Percentiles rank a stretch among this genome's conserved stretches.
Evolutionary conservation across 1,140 invertebrate genomes (phyloP).

Genomic region (Bicyclus anynana): DNA sequence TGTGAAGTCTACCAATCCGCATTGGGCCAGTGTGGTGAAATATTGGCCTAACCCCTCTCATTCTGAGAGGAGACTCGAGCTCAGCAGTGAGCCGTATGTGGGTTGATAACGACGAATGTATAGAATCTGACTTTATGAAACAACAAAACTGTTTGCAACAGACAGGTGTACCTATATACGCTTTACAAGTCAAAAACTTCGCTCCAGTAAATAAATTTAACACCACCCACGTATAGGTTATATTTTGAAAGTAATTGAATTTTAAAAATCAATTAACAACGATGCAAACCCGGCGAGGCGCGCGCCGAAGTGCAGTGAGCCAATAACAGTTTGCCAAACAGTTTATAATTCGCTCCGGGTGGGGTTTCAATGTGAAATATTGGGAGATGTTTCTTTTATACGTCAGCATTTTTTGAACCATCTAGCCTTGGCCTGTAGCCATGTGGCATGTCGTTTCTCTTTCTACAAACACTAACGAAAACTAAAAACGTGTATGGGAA

Average conservation of each 20-base stretch:
- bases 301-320: neutral
- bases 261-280: conserved; percentile 7
- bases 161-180: neutral
- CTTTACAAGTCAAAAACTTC: neutral
- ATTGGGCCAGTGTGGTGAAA: no score
- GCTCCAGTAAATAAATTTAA: neutral
- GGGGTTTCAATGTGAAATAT: neutral
- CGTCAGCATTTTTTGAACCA: neutral
- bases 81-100: no score
- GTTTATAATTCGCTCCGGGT: neutral
- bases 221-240: neutral
- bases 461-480: no score
- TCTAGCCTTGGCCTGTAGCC: neutral
- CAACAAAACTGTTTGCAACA: no score
- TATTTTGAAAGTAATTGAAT: neutral
- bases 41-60: no score
- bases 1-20: no score
- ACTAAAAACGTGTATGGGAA: no score
- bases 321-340: conserved; percentile 2
- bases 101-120: no score
- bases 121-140: no score
- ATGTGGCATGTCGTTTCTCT: no score
- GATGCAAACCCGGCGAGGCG: neutral
- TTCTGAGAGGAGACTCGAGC: no score
- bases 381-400: neutral